Percentiles rank a stretch among this genome's conserved stretches.
These are phyloP conservation scores for Anarhynchus alexandrinus DNA, from an alignment of 2,113 vertebrate species.

Conservation along the genomic window DNA sequence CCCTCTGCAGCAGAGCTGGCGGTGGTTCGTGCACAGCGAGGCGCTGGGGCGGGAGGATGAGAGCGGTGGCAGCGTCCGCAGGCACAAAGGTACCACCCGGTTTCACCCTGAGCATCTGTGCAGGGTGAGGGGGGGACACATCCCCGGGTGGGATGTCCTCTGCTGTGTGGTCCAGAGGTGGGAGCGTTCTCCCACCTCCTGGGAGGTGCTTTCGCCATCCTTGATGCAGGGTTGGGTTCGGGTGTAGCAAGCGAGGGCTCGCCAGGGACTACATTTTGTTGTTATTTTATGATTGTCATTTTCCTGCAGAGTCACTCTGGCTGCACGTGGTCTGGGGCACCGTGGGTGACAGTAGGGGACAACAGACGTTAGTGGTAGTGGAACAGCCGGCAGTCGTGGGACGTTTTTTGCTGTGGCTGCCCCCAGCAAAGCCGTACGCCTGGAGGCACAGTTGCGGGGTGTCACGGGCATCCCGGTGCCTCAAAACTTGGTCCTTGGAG, in stretches of 20 bases:
- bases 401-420: neutral
- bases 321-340: neutral
- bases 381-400: neutral
- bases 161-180: neutral
- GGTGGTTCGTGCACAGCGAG: too few species aligned
- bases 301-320: constrained; percentile 37
- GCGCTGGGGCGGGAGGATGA: neutral
- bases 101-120: neutral
- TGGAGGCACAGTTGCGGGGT: neutral
- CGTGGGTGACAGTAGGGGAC: neutral
- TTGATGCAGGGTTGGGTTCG: accelerated
- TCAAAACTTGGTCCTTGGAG: neutral
- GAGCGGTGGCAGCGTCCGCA: too few species aligned
- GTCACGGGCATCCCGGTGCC: neutral
- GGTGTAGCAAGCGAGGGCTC: neutral
- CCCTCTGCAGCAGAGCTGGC: neutral
- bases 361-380: neutral
- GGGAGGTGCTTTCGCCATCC: accelerated
- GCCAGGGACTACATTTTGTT: accelerated
- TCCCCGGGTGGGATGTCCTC: neutral
- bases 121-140: neutral
- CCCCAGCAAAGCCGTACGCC: accelerated
- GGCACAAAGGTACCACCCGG: neutral
- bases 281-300: accelerated
- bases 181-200: neutral